Evolutionary conservation across 64 coral and sea anemone species (phyloP).

Genomic region (Hydrozoanthus tunicans): DNA sequence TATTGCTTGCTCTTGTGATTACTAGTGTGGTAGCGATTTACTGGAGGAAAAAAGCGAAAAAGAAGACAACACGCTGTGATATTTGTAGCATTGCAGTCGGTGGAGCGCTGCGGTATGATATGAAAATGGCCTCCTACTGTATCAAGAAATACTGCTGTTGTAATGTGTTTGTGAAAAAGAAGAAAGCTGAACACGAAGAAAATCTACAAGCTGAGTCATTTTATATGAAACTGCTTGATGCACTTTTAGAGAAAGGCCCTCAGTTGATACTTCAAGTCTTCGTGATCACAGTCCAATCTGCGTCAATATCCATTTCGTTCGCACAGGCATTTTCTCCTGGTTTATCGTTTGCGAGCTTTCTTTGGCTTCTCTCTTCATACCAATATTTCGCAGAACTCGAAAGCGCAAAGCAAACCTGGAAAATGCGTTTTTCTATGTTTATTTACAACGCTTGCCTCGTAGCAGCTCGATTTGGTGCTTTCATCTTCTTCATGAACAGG

Average conservation of each 20-base stretch:
- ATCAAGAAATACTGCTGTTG: constrained; percentile 52
- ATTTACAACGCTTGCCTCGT: constrained; percentile 32
- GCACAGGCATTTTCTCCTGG: constrained; percentile 41
- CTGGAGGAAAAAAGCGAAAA: constrained; percentile 39
- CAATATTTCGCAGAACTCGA: constrained; percentile 50
- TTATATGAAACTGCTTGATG: constrained; percentile 50
- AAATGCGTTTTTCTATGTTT: constrained; percentile 40
- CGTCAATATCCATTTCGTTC: constrained; percentile 37
- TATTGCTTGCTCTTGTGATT: constrained; percentile 2
- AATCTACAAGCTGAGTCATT: constrained; percentile 43
- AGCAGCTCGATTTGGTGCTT: constrained; percentile 34
- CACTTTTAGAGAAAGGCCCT: constrained; percentile 38
- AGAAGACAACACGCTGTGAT: constrained; percentile 42
- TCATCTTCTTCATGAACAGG: constrained; percentile 40
- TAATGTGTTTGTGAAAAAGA: not conserved
- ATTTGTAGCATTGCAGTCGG: constrained; percentile 25
- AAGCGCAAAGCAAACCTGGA: constrained; percentile 48
- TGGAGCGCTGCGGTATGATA: constrained; percentile 23
- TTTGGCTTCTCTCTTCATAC: constrained; percentile 27
- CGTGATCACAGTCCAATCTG: constrained; percentile 29
- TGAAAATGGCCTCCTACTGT: constrained; percentile 44
- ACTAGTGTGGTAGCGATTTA: constrained; percentile 35
- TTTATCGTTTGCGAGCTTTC: constrained; percentile 46
- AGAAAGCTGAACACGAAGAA: constrained; percentile 7
- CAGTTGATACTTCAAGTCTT: constrained; percentile 41